Conservation (phyloP, 2,888 invertebrate species). For the Tetanocera ferruginea region DNA sequence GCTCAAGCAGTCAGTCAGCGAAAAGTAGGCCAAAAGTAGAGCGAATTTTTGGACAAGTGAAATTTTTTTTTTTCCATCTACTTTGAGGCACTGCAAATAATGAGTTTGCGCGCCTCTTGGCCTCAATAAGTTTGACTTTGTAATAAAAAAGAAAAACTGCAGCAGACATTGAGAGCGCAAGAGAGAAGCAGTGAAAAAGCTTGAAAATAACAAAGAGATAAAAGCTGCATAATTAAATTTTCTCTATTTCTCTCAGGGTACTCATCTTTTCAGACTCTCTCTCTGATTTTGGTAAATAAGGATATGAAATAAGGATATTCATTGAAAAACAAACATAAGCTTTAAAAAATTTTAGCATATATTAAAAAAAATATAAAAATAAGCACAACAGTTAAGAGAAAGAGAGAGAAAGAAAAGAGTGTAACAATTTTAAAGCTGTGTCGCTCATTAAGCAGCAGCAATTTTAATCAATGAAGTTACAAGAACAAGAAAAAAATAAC, state of each 20-base stretch:
- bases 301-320: no score
- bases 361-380: no score
- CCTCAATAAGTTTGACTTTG: slow-evolving; percentile 36
- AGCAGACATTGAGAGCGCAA: background rate
- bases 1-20: slow-evolving; percentile 14
- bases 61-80: slow-evolving; percentile 28
- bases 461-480: background rate
- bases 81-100: slow-evolving; percentile 23
- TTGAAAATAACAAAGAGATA: background rate
- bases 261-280: no score
- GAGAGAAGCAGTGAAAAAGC: background rate
- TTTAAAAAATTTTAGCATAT: no score
- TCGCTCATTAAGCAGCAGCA: background rate
- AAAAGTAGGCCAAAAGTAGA: slow-evolving; percentile 43
- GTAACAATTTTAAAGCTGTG: no score
- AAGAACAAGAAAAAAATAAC: background rate
- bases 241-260: no score
- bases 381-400: no score
- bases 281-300: no score
- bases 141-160: background rate
- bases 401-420: no score
- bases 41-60: slow-evolving; percentile 31
- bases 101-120: slow-evolving; percentile 46
- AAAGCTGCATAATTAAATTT: background rate
- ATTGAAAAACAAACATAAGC: no score